Conservation (phyloP, 2,797 vertebrate genomes). For the Coregonus ussuriensis region DNA sequence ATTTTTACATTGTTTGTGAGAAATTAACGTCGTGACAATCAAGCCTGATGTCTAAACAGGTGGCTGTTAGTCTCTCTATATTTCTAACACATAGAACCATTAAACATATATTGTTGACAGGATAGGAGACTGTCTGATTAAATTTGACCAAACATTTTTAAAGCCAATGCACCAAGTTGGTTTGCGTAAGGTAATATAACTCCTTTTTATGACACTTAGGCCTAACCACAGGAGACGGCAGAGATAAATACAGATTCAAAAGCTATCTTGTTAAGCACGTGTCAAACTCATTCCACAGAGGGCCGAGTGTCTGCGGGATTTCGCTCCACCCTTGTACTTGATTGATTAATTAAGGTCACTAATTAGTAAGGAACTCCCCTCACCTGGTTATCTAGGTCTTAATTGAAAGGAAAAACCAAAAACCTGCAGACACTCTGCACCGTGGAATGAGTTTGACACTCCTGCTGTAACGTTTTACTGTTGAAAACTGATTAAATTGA, state of each 20-base stretch:
- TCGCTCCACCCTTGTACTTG: too few relatives aligned
- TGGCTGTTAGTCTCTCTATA: constrained; percentile 8
- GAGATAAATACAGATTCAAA: constrained; percentile 22
- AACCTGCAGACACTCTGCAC: too few relatives aligned
- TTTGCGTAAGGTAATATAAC: constrained; percentile 10
- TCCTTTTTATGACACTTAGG: background rate
- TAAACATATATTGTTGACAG: constrained; percentile 12
- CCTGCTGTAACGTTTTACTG: constrained; percentile 5
- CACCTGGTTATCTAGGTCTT: too few relatives aligned
- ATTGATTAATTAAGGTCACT: too few relatives aligned
- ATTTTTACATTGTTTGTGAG: constrained; percentile 15
- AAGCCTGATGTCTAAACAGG: constrained; percentile 7
- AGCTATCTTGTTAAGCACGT: background rate
- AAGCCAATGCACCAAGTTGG: constrained; percentile 17
- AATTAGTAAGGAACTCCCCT: too few relatives aligned
- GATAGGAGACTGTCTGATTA: constrained; percentile 17
- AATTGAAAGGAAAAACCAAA: too few relatives aligned
- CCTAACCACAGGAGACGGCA: constrained; percentile 2
- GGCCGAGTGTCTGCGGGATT: too few relatives aligned
- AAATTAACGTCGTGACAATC: constrained; percentile 20
- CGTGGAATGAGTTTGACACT: too few relatives aligned
- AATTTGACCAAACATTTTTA: constrained; percentile 14
- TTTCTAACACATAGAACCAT: constrained; percentile 7
- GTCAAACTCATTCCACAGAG: background rate
- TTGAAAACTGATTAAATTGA: constrained; percentile 11